A percentile compares a stretch with the other conserved stretches of the same genome.
These are phyloP conservation scores for Sturnira hondurensis DNA, from an alignment of 2,113 vertebrate species.

Conservation along the genomic window DNA sequence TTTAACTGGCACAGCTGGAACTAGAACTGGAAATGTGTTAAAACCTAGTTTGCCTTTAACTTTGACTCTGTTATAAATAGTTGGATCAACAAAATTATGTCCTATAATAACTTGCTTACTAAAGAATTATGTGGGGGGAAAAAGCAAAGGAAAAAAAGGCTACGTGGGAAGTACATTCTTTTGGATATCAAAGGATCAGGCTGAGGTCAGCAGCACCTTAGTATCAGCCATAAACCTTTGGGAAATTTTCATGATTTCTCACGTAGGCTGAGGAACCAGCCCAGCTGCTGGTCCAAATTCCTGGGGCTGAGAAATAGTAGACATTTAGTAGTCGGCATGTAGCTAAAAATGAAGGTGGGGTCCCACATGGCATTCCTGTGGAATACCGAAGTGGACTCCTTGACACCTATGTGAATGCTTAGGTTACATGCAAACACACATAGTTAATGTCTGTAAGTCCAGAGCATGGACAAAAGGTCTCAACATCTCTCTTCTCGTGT, in stretches of 20 bases:
- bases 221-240: not conserved
- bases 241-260: not conserved
- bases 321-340: not conserved
- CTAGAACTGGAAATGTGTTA: not conserved
- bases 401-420: not conserved
- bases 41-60: conserved; percentile 46
- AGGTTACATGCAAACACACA: not conserved
- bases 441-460: not conserved
- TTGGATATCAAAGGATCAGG: not conserved
- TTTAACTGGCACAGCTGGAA: conserved; percentile 9
- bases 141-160: not conserved
- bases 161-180: not conserved
- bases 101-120: not conserved
- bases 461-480: not conserved
- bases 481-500: not conserved
- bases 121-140: not conserved
- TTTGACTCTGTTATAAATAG: conserved; percentile 29
- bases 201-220: not conserved
- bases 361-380: not conserved
- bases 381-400: not conserved
- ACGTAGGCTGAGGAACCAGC: not conserved
- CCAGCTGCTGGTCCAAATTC: not conserved
- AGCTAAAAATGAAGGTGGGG: not conserved
- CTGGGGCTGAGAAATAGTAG: not conserved
- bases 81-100: conserved; percentile 6